Conservation (phyloP, 2,888 invertebrate genomes). For the Diaperis boleti region DNA sequence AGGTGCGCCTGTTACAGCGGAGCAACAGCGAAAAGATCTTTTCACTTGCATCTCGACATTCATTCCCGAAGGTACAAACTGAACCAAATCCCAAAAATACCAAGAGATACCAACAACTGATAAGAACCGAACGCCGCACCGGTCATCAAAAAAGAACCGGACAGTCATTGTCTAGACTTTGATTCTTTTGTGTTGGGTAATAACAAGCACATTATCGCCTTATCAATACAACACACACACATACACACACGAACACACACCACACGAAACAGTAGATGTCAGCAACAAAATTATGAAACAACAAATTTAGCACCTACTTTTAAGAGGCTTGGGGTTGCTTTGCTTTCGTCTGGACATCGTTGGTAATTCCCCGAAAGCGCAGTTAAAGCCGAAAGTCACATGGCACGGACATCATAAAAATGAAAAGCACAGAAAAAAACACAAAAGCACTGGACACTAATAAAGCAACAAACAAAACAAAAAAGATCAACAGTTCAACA, state of each 20-base stretch:
- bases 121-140: constrained; percentile 13
- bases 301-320: constrained; percentile 78
- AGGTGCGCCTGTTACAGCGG: constrained; percentile 30
- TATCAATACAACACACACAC: constrained; percentile 26
- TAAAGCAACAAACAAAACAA: constrained; percentile 53
- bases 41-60: constrained; percentile 10
- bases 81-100: constrained; percentile 4
- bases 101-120: constrained; percentile 4
- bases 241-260: constrained; percentile 14
- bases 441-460: constrained; percentile 51
- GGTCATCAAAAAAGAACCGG: constrained; percentile 38
- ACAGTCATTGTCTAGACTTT: constrained; percentile 28
- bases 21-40: constrained; percentile 20
- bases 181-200: constrained; percentile 34
- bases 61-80: constrained; percentile 7
- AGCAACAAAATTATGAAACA: constrained; percentile 35
- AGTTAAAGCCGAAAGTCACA: constrained; percentile 53
- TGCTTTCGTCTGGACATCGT: constrained; percentile 94
- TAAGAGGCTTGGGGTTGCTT: constrained; percentile 95
- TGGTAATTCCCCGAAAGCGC: constrained; percentile 72
- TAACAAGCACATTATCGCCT: constrained; percentile 29
- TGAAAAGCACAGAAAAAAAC: constrained; percentile 49
- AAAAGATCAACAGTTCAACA: constrained; percentile 38
- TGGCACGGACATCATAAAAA: constrained; percentile 48
- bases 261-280: constrained; percentile 26